These are phyloP conservation scores for Anolis sagrei DNA, from an alignment of 2,113 vertebrate species.

Conservation along the genomic window DNA sequence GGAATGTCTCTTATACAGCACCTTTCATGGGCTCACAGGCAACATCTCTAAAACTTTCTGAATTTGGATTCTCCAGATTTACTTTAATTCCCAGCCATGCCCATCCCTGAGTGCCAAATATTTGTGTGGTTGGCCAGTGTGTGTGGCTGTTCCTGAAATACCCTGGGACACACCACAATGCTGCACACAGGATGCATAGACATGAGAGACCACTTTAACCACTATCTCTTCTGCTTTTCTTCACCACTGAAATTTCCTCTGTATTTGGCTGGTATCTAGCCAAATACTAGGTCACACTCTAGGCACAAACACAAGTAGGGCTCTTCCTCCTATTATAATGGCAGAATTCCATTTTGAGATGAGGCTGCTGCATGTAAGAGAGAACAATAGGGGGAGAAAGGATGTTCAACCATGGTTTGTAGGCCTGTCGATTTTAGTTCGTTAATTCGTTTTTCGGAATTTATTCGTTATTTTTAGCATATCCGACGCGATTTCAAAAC, in stretches of 20 bases:
- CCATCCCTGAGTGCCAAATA: background rate
- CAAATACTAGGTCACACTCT: background rate
- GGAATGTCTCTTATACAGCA: slow-evolving; percentile 27
- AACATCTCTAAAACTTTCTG: slow-evolving; percentile 4
- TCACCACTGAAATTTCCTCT: background rate
- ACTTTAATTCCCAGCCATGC: background rate
- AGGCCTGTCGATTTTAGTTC: too few species aligned
- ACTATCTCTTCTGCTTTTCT: background rate
- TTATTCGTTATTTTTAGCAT: too few species aligned
- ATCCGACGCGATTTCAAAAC: too few species aligned
- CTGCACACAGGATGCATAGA: too few species aligned
- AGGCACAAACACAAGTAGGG: background rate
- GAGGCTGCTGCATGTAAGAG: too few species aligned
- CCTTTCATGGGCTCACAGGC: slow-evolving; percentile 40
- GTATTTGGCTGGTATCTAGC: background rate
- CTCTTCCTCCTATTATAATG: too few species aligned
- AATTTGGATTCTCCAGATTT: background rate
- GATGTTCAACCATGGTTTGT: too few species aligned
- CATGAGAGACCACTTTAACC: background rate
- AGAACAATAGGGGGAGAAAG: too few species aligned
- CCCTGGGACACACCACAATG: background rate
- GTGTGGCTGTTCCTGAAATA: background rate
- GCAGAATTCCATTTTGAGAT: too few species aligned
- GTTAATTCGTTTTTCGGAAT: too few species aligned
- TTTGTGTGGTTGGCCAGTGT: background rate